These are phyloP conservation scores for Zaprionus davidi DNA, from an alignment of 1,140 invertebrate species.

Conservation along the genomic window DNA sequence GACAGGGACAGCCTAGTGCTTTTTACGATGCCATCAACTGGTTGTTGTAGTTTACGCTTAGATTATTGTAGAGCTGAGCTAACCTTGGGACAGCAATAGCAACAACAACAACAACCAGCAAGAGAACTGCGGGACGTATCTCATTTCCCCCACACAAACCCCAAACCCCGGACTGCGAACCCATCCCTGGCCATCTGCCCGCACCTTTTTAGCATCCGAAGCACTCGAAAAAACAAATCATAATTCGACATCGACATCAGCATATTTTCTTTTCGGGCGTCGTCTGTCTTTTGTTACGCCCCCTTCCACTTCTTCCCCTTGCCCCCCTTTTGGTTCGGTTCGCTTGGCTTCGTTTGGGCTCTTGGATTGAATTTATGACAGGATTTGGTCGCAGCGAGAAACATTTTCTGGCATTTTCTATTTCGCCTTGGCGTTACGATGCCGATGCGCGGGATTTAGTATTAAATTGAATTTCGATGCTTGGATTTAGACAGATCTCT, in stretches of 20 bases:
- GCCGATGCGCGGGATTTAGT: conserved; percentile 74
- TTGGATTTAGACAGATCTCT: conserved; percentile 59
- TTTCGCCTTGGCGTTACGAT: conserved; percentile 49
- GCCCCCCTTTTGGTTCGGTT: background rate
- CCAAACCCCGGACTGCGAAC: conserved; percentile 7
- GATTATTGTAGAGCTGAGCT: conserved; percentile 39
- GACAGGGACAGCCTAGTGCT: conserved; percentile 55
- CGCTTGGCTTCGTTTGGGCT: conserved; percentile 7
- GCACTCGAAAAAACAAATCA: conserved; percentile 71
- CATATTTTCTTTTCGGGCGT: conserved; percentile 66
- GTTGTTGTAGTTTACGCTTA: conserved; percentile 58
- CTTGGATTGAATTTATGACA: conserved; percentile 67
- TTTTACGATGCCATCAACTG: conserved; percentile 73
- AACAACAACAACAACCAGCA: background rate
- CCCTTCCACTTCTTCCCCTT: background rate
- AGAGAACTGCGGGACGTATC: conserved; percentile 43
- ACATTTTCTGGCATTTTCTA: conserved; percentile 77
- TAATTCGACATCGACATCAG: conserved; percentile 80
- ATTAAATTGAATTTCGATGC: conserved; percentile 81
- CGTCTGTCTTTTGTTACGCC: conserved; percentile 55
- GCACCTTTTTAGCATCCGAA: conserved; percentile 13
- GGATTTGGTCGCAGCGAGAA: conserved; percentile 68
- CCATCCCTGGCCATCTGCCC: background rate
- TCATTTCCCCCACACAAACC: conserved; percentile 47
- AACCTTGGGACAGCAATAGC: conserved; percentile 54